These are phyloP conservation scores for Megathymus violae DNA, from an alignment of 1,140 invertebrate species.

Conservation along the genomic window DNA sequence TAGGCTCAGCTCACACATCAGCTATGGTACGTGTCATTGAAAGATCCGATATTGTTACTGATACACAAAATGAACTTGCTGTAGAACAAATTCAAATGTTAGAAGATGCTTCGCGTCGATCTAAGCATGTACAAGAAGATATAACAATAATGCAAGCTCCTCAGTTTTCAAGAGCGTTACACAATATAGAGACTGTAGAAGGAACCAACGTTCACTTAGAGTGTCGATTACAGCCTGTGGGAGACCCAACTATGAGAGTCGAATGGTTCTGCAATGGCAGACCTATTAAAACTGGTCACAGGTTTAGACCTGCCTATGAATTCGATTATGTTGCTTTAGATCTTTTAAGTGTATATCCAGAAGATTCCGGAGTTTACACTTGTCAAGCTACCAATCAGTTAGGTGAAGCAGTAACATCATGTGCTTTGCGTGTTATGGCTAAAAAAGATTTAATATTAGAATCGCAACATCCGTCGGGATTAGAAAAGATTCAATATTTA, in stretches of 20 bases:
- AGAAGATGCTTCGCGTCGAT: conserved; percentile 92
- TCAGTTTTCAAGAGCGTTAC: conserved; percentile 93
- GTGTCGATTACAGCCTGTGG: conserved; percentile 95
- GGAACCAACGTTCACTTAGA: conserved; percentile 97
- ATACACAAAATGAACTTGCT: conserved; percentile 97
- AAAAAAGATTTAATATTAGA: conserved; percentile 94
- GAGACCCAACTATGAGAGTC: conserved; percentile 97
- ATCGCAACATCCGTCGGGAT: conserved; percentile 92
- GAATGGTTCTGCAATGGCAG: conserved; percentile 98
- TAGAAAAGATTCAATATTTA: conserved; percentile 95
- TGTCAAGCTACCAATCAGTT: conserved; percentile 95
- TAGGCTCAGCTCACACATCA: conserved; percentile 96
- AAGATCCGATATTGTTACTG: conserved; percentile 94
- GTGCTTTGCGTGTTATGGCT: conserved; percentile 93
- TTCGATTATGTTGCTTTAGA: conserved; percentile 99
- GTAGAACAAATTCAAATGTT: conserved; percentile 97
- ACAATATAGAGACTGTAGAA: conserved; percentile 96
- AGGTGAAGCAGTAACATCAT: conserved; percentile 97
- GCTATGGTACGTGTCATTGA: conserved; percentile 94
- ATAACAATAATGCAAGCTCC: conserved; percentile 92
- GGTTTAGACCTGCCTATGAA: conserved; percentile 98
- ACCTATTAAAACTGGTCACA: conserved; percentile 94
- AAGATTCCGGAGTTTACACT: conserved; percentile 98
- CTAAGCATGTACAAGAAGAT: conserved; percentile 89
- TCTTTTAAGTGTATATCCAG: conserved; percentile 97